Evolutionary conservation across 2,113 vertebrate genomes (phyloP), one percentile per base, ranked within the genome.

Genomic region (Hystrix cristata): DNA sequence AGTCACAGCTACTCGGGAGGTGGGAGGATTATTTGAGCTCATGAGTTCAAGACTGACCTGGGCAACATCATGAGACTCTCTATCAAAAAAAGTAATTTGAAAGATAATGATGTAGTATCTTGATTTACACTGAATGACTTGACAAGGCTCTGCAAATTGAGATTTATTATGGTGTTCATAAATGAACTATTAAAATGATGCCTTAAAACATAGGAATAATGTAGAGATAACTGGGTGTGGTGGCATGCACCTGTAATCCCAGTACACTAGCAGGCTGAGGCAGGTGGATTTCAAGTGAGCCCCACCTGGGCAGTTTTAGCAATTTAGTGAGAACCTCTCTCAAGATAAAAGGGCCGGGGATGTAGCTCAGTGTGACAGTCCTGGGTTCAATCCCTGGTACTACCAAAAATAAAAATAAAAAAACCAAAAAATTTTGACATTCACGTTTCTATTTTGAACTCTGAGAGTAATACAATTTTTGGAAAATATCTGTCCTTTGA

Each of bases 111-210:
- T 90, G 25, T 34, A 27, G 31, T 60, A 1, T 48, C 59, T 96
- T 94, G 51, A 74, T 91, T 92, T 95, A 60, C 27, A 19, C 29
- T 65, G 53, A 67, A 16, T 71, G 48, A 25, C 38, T 71, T 95
- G 64, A 5, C 27, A 67, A 48, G 8, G 16, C 43, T 62, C 62
- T 91, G 84, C 14, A 76, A 81, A 78, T 76, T 93, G 53, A 81
- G 10, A 88, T 78, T 88, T 92, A 51, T 88, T 76, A 43, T n/a
- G 9, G 9, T 48, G 0, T 72, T 91, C 27, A 43, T 78, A 72
- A 43, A 57, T 69, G 34, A 87, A 60, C 48, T 76, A 55, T 87
- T 92, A 65, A 94, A 81, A 38, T 76, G 69, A 4, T 53, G 6
- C 51, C 69, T 91, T 48, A 65, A 92, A 79, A 65, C 27, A 16